Evolutionary conservation across 2,797 vertebrate genomes (phyloP).

Genomic region (Peromyscus aztecus): DNA sequence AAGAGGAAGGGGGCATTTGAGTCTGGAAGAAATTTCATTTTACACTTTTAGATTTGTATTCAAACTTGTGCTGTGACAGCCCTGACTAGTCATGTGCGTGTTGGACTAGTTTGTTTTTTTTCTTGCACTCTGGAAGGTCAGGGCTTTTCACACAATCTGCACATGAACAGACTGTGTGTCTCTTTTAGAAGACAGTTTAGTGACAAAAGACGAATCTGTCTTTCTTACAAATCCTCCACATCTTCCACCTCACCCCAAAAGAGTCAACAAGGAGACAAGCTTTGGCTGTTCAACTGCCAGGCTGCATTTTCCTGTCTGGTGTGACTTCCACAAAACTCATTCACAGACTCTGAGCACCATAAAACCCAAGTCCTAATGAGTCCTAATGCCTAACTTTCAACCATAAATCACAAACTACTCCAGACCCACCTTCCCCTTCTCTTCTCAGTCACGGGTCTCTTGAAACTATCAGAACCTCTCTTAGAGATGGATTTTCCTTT

Average conservation of each 20-base stretch:
- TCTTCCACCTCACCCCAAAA: background rate
- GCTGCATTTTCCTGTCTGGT: background rate
- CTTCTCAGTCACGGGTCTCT: slow-evolving; percentile 35
- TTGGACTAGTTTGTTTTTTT: background rate
- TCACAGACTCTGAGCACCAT: background rate
- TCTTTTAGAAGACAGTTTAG: background rate
- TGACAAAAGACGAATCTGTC: background rate
- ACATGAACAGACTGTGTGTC: background rate
- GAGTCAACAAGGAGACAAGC: background rate
- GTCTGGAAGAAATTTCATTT: slow-evolving; percentile 35
- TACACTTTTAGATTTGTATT: background rate
- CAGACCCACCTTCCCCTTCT: background rate
- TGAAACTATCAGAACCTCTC: slow-evolving; percentile 45
- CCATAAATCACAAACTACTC: slow-evolving; percentile 20
- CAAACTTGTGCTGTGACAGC: background rate
- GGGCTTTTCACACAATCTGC: background rate
- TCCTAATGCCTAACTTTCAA: background rate
- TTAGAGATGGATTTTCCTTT: slow-evolving; percentile 63
- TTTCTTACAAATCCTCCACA: background rate
- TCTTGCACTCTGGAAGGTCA: background rate
- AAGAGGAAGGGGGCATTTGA: background rate
- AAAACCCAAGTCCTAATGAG: background rate
- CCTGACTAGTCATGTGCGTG: background rate
- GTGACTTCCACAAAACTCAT: background rate
- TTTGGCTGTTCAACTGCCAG: background rate